phyloP scores from a whole-genome alignment of 2,888 invertebrate species.

The Anthrax anthrax region DNA sequence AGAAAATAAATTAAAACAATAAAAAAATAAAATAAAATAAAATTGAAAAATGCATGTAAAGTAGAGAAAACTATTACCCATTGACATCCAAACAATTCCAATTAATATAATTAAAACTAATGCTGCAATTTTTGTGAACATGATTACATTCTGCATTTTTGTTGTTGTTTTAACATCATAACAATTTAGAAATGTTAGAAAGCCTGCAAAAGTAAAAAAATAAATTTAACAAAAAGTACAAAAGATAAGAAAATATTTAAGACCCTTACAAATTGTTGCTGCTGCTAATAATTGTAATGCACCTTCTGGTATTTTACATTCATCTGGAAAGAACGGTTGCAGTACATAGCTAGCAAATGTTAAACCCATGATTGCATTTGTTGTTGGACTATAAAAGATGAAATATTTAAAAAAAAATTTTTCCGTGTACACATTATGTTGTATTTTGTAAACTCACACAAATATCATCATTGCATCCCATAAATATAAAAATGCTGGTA shows the following conservation, averaged over 20 bases:
- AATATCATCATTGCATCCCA: constrained; percentile 97
- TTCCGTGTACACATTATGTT: not conserved
- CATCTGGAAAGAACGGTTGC: constrained; percentile 65
- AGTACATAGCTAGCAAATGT: constrained; percentile 89
- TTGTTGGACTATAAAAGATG: constrained; percentile 60
- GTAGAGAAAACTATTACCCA: constrained; percentile 37
- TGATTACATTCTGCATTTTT: constrained; percentile 79
- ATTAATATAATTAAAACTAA: constrained; percentile 68
- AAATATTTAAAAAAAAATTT: constrained; percentile 5
- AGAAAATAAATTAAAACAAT: not conserved
- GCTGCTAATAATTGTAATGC: constrained; percentile 65
- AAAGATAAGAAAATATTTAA: not conserved
- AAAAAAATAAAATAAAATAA: not conserved
- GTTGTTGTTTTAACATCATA: constrained; percentile 77
- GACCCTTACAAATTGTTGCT: constrained; percentile 57
- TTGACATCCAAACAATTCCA: constrained; percentile 57
- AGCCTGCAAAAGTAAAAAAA: constrained; percentile 40
- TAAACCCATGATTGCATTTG: constrained; percentile 90
- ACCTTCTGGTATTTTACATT: constrained; percentile 54
- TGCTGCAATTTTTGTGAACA: constrained; percentile 82
- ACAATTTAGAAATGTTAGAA: constrained; percentile 79
- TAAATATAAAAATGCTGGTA: constrained; percentile 86
- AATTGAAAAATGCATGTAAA: not conserved
- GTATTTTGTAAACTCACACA: constrained; percentile 51
- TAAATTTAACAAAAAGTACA: too few relatives aligned